Conservation (phyloP, 2,113 vertebrate species). For the Miniopterus natalensis region DNA sequence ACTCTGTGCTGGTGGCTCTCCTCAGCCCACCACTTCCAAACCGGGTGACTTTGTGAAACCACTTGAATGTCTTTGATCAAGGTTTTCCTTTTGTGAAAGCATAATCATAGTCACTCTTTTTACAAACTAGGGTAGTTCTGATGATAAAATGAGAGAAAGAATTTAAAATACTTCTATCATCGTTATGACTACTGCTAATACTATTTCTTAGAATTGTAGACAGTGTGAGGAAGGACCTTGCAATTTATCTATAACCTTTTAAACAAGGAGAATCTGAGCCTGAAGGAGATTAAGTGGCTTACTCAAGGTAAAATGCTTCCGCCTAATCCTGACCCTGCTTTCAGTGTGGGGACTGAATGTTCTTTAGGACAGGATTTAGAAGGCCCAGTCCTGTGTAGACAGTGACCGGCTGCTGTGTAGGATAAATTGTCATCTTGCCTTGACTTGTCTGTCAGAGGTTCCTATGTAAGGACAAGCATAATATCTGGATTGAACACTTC, state of each 20-base stretch:
- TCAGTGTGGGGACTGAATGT: neutral
- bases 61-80: neutral
- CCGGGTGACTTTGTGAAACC: neutral
- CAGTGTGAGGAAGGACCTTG: neutral
- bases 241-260: neutral
- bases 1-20: accelerated
- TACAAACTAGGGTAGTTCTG: neutral
- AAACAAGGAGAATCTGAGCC: neutral
- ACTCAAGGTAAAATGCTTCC: neutral
- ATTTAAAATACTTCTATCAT: slow-evolving; percentile 1
- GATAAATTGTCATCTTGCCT: neutral
- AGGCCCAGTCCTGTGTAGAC: neutral
- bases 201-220: neutral
- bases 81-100: slow-evolving; percentile 14
- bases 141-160: slow-evolving; percentile 22
- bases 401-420: accelerated
- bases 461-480: neutral
- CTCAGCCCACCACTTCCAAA: accelerated
- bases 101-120: neutral
- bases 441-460: neutral
- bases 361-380: neutral
- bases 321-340: neutral
- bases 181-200: neutral
- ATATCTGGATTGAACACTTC: neutral
- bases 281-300: neutral